Percentiles rank a stretch among this genome's conserved stretches.
Conservation (phyloP, 2,113 vertebrate species). For the Myiopsitta monachus region DNA sequence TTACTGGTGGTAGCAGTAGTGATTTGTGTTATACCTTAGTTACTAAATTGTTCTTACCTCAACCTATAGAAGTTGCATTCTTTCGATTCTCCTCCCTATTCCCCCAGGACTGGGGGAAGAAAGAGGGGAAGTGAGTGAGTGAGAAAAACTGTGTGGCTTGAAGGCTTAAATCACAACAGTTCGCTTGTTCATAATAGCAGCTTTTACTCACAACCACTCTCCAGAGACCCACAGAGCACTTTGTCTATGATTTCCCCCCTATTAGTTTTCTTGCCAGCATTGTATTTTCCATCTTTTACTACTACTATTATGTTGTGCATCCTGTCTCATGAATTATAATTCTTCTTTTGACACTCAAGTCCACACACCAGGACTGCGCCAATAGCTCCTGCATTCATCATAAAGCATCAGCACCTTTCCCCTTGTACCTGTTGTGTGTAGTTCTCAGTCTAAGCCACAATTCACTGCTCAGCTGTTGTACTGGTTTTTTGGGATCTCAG, state of each 20-base stretch:
- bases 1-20: too few species aligned
- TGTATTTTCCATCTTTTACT: not conserved
- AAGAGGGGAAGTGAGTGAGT: too few species aligned
- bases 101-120: too few species aligned
- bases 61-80: too few species aligned
- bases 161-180: too few species aligned
- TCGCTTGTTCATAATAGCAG: not conserved
- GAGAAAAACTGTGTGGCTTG: too few species aligned
- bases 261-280: not conserved
- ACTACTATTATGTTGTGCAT: not conserved
- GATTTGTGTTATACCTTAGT: too few species aligned
- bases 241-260: not conserved
- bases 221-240: not conserved
- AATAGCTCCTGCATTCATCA: not conserved
- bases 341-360: not conserved
- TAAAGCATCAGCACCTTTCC: not conserved
- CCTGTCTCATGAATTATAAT: not conserved
- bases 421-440: not conserved
- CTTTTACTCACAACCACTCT: not conserved
- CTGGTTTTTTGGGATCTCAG: not conserved
- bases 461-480: not conserved
- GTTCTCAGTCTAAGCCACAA: not conserved
- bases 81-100: too few species aligned
- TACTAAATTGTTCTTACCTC: too few species aligned
- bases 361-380: not conserved